Conservation (phyloP, 2,113 vertebrate genomes). For the Collichthys lucidus region DNA sequence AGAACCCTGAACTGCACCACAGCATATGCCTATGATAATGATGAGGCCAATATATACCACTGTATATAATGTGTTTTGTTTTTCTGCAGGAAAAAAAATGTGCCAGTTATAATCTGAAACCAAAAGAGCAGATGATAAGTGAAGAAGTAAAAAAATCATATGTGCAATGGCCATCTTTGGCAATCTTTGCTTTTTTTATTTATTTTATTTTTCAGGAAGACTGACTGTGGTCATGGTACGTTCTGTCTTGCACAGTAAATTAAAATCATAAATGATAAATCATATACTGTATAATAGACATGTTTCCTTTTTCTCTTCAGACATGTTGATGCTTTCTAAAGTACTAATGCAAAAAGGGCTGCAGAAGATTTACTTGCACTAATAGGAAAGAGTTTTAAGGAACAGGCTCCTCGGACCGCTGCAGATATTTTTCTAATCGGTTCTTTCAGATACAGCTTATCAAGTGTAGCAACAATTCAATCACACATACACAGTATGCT, state of each 20-base stretch:
- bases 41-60: background rate
- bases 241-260: background rate
- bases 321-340: background rate
- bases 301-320: background rate
- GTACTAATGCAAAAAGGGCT: background rate
- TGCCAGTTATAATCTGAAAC: background rate
- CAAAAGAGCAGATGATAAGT: background rate
- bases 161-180: background rate
- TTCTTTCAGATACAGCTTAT: constrained; percentile 1
- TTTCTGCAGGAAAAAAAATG: background rate
- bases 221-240: too few species aligned
- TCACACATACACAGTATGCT: constrained; percentile 5
- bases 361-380: background rate
- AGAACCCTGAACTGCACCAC: background rate
- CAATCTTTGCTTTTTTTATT: background rate
- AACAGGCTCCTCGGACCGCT: background rate
- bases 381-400: background rate
- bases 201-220: background rate
- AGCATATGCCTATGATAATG: background rate
- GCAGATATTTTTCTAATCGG: background rate
- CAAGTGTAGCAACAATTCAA: constrained; percentile 2
- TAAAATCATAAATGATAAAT: background rate
- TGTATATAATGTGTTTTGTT: background rate
- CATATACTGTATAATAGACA: too few species aligned
- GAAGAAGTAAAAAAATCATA: background rate